phyloP scores from a whole-genome alignment of 2,113 vertebrate species.

The Salvelinus namaycush region DNA sequence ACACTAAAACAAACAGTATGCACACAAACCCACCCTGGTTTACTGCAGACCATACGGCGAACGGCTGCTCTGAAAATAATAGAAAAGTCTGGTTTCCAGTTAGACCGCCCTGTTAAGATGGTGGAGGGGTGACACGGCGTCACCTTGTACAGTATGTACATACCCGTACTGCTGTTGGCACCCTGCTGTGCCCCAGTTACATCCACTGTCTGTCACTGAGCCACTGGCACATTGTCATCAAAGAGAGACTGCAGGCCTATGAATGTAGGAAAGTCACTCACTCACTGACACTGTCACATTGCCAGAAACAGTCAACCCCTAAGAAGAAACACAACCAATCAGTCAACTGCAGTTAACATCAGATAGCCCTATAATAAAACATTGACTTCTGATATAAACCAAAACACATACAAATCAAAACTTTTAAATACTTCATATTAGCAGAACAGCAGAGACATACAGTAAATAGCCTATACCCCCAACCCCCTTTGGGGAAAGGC shows the following conservation, averaged over 20 bases:
- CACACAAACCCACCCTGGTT: constrained; percentile 67
- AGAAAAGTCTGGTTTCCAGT: not conserved
- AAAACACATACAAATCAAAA: not conserved
- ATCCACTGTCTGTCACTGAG: not conserved
- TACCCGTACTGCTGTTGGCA: not conserved
- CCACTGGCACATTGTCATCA: not conserved
- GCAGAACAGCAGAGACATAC: not conserved
- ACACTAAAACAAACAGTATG: constrained; percentile 73
- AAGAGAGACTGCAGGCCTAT: not conserved
- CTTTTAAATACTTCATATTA: not conserved
- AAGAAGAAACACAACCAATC: not conserved
- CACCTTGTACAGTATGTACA: not conserved
- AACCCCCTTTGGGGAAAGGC: not conserved
- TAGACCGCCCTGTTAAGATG: not conserved
- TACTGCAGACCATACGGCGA: constrained; percentile 39
- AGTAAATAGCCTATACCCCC: not conserved
- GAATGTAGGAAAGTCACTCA: not conserved
- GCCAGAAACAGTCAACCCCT: not conserved
- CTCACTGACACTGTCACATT: not conserved
- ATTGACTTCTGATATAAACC: not conserved
- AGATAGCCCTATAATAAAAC: not conserved
- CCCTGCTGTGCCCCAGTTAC: not conserved
- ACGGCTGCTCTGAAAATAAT: not conserved
- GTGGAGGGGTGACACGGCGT: not conserved
- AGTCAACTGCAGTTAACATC: not conserved